These are phyloP conservation scores for Megalopta genalis DNA, from an alignment of 1,140 invertebrate species.

Conservation along the genomic window DNA sequence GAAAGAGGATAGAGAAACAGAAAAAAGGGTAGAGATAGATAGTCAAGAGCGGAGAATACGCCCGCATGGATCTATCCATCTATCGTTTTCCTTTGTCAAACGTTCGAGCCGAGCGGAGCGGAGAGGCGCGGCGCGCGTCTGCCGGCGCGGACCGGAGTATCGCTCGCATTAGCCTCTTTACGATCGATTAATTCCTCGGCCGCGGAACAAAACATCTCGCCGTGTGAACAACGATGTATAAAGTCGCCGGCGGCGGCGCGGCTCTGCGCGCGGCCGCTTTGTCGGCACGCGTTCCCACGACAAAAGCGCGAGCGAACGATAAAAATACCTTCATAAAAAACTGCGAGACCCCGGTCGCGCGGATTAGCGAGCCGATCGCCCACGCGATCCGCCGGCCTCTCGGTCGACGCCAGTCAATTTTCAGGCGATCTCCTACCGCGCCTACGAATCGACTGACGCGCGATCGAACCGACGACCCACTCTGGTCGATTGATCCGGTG, in stretches of 20 bases:
- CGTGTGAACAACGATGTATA: conserved; percentile 38
- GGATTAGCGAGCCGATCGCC: not conserved
- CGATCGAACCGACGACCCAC: no score
- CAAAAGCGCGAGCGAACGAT: conserved; percentile 24
- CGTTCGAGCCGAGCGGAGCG: conserved; percentile 20
- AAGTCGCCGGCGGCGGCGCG: conserved; percentile 23
- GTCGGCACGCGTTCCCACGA: conserved; percentile 30
- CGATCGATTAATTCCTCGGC: conserved; percentile 59
- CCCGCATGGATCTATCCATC: conserved; percentile 41
- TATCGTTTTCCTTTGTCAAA: conserved; percentile 54
- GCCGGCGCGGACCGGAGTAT: conserved; percentile 38
- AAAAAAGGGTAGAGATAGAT: not conserved
- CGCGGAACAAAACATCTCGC: conserved; percentile 51
- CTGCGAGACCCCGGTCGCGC: not conserved
- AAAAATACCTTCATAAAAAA: conserved; percentile 40
- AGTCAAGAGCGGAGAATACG: conserved; percentile 27
- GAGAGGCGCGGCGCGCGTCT: no score
- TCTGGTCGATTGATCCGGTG: no score
- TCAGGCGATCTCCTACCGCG: not conserved
- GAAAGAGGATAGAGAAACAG: no score
- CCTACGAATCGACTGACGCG: no score
- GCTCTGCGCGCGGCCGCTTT: conserved; percentile 23
- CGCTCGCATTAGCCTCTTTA: conserved; percentile 54
- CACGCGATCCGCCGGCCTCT: no score
- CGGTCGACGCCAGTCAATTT: not conserved